These are phyloP conservation scores for Anabas testudineus DNA, from an alignment of 2,797 vertebrate species.

Conservation along the genomic window DNA sequence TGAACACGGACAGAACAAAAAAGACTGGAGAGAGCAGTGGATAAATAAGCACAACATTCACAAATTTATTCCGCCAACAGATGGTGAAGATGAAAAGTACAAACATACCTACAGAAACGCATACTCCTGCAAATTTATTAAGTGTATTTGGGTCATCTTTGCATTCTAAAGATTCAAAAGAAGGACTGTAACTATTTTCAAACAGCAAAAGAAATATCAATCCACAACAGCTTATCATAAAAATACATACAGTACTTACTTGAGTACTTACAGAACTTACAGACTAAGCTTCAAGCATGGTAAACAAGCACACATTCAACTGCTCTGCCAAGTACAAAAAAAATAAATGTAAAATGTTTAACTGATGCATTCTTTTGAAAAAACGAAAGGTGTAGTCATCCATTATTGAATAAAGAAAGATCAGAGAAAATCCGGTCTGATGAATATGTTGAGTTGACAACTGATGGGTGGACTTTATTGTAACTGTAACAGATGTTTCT, in stretches of 20 bases:
- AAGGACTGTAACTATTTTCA: conserved; percentile 3
- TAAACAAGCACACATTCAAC: not conserved
- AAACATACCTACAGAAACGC: conserved; percentile 21
- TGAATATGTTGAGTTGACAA: conserved; percentile 48
- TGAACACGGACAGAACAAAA: conserved; percentile 22
- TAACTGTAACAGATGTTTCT: conserved; percentile 62
- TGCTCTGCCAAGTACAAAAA: not conserved
- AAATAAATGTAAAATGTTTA: not conserved
- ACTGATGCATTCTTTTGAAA: conserved; percentile 10
- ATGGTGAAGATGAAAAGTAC: conserved; percentile 22
- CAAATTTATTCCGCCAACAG: not conserved
- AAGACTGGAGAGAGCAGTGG: conserved; percentile 17
- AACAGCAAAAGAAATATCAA: conserved; percentile 1
- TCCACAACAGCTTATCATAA: not conserved
- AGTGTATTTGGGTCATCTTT: conserved; percentile 30
- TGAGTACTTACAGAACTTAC: no score
- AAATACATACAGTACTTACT: not conserved
- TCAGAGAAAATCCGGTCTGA: conserved; percentile 23
- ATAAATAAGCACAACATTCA: conserved; percentile 32
- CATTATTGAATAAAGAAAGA: conserved; percentile 2
- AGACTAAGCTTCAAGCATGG: not conserved
- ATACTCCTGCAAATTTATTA: conserved; percentile 20
- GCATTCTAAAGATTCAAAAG: conserved; percentile 13
- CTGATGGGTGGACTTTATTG: conserved; percentile 45
- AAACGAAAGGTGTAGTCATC: conserved; percentile 1